Evolutionary conservation across 2,113 vertebrate species (phyloP), one percentile per base, ranked within the genome.

Genomic region (Delphinus delphis): DNA sequence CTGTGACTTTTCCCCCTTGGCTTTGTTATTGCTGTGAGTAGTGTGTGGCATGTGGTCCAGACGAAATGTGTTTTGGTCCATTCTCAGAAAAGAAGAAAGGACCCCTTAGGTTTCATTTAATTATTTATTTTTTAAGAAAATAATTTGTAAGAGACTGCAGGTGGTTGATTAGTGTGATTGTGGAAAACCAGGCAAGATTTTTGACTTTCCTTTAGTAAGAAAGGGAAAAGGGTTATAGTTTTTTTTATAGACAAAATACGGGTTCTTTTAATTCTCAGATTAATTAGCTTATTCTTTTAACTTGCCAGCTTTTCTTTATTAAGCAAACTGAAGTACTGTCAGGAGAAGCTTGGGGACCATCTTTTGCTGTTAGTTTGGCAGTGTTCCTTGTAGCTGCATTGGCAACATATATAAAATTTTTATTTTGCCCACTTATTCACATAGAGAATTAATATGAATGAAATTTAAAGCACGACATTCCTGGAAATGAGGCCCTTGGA

Each of bases 401-500:
- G 97, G 96, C 96, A 97, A 84, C 50, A 20, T 79, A 62, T 82
- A 81, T 93, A 88, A 87, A 94, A 93, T 93, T 93, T 97, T 97
- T 97, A 94, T 98, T 97, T 97, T 97, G 90, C 73, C 74, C 89
- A 38, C 81, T 98, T 97, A 96, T 80, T 96, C 93, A 97, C 97
- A 91, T 77, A 92, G 93, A 96, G 96, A 93, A 97, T 97, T 97
- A 97, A 89, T 68, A 87, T 93, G 95, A 97, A 97, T 98, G 97
- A 65, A 97, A 95, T 97, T 96, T 96, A 65, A 97, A 93, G 97
- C 67, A 86, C 13, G 62, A 79, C 87, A 97, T 97, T 98, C 88
- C 80, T 97, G 96, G 87, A 97, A 98, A 98, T 97, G 97, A 98
- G 96, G 95, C 95, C 96, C 93, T 97, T 97, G 92, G 96, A 98